Percentiles rank a stretch among this genome's conserved stretches.
These are phyloP conservation scores for Lagopus leucura DNA, from an alignment of 2,113 vertebrate species.

Conservation along the genomic window DNA sequence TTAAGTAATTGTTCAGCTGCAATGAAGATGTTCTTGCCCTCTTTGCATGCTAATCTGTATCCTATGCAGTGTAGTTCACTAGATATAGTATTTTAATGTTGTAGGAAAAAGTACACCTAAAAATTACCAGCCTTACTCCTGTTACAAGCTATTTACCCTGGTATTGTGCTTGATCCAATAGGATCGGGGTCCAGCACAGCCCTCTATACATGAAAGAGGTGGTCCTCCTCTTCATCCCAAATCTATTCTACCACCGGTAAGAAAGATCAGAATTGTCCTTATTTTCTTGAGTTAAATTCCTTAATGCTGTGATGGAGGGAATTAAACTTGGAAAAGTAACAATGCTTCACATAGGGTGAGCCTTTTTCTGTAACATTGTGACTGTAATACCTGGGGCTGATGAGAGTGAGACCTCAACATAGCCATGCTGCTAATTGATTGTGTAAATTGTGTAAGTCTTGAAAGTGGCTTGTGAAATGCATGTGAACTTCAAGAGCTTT, in stretches of 20 bases:
- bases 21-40: not conserved
- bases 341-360: not conserved
- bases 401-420: not conserved
- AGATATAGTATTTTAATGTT: not conserved
- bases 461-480: not conserved
- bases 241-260: conserved; percentile 77
- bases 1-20: not conserved
- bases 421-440: not conserved
- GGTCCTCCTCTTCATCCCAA: conserved; percentile 77
- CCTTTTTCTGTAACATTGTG: not conserved
- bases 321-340: not conserved
- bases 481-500: not conserved
- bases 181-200: conserved; percentile 75
- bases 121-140: not conserved
- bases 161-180: conserved; percentile 31
- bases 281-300: not conserved
- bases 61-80: not conserved
- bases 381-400: accelerated
- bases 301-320: not conserved
- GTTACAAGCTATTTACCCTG: not conserved
- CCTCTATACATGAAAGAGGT: conserved; percentile 68
- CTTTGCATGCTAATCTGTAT: not conserved
- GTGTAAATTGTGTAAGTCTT: not conserved
- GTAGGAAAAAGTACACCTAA: not conserved
- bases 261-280: not conserved